phyloP scores from a whole-genome alignment of 2,888 invertebrate species.

The Nudaria mundana region DNA sequence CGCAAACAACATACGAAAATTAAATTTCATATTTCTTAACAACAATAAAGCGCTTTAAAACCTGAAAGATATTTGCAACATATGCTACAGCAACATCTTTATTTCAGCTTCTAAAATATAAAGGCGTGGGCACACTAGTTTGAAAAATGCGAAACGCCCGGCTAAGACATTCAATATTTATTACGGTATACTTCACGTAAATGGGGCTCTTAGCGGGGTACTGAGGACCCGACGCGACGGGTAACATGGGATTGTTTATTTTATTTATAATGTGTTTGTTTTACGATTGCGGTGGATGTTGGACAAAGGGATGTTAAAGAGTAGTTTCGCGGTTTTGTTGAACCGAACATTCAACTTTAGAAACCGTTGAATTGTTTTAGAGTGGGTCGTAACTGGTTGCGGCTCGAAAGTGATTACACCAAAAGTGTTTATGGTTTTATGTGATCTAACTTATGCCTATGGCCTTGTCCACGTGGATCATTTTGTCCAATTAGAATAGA shows the following conservation, averaged over 20 bases:
- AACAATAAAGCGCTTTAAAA: conserved; percentile 15
- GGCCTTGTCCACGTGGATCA: too few relatives aligned
- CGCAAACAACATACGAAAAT: too few relatives aligned
- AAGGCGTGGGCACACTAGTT: conserved; percentile 37
- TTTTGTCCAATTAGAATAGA: too few relatives aligned
- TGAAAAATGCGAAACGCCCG: conserved; percentile 49
- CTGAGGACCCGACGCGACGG: conserved; percentile 21
- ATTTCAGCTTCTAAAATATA: conserved; percentile 32
- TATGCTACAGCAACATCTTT: conserved; percentile 28
- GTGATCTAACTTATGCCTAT: background rate
- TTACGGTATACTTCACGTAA: conserved; percentile 61
- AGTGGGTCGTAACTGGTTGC: background rate
- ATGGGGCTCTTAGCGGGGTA: conserved; percentile 49
- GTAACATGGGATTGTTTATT: conserved; percentile 45
- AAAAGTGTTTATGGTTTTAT: background rate
- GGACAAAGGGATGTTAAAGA: conserved; percentile 9
- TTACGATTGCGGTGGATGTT: conserved; percentile 23
- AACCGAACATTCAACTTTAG: background rate
- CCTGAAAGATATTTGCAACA: conserved; percentile 24
- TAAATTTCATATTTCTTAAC: background rate
- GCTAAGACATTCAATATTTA: conserved; percentile 49
- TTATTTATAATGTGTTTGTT: conserved; percentile 39
- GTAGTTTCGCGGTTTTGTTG: conserved; percentile 1
- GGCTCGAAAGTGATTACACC: background rate
- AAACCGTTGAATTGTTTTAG: conserved; percentile 1